These are phyloP conservation scores for Brachionus asplanchnoidis DNA, from an alignment of 1,140 invertebrate genomes.

Conservation along the genomic window DNA sequence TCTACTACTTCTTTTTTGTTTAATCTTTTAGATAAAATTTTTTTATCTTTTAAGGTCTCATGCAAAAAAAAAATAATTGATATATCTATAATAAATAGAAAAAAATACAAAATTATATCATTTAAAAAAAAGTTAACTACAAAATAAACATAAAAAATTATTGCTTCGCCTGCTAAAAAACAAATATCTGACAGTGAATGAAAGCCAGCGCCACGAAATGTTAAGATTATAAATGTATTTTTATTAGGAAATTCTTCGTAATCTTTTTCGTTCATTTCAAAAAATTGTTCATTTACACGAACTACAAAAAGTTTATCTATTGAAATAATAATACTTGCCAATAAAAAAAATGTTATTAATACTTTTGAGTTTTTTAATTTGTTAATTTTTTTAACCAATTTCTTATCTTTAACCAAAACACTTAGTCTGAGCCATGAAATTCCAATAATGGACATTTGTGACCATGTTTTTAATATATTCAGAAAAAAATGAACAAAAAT, in stretches of 20 bases:
- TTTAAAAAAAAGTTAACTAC: too few relatives aligned
- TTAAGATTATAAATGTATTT: background rate
- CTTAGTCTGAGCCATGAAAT: background rate
- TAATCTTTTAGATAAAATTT: too few relatives aligned
- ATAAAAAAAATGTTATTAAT: background rate
- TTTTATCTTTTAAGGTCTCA: too few relatives aligned
- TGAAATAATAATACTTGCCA: background rate
- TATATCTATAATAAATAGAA: too few relatives aligned
- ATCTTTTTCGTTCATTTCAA: background rate
- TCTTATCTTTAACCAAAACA: background rate
- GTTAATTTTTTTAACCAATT: background rate
- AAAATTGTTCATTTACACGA: background rate
- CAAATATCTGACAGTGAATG: too few relatives aligned
- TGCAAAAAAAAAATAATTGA: too few relatives aligned
- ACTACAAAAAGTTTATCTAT: background rate
- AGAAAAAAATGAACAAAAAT: background rate
- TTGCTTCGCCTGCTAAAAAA: too few relatives aligned
- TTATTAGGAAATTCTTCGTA: background rate
- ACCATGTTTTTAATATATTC: background rate
- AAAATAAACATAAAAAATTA: too few relatives aligned
- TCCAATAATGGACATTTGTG: background rate
- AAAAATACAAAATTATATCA: too few relatives aligned
- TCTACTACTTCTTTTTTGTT: too few relatives aligned
- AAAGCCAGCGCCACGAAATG: background rate
- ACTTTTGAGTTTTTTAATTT: background rate